Conservation (phyloP, 2,888 invertebrate species). For the Theodoxus fluviatilis region DNA sequence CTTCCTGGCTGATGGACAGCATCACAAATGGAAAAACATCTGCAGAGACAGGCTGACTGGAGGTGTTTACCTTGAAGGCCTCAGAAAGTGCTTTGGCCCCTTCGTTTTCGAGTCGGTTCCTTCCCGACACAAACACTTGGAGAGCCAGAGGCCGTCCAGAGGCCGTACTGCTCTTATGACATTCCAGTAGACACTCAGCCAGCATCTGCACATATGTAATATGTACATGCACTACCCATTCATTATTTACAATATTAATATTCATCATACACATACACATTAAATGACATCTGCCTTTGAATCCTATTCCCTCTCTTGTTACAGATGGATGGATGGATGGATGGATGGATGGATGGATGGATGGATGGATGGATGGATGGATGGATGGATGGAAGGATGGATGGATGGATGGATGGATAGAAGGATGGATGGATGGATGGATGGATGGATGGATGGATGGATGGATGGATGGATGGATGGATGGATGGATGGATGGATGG, state of each 20-base stretch:
- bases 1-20: not conserved
- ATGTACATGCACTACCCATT: not conserved
- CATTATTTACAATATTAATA: not conserved
- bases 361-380: no score
- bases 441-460: no score
- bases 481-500: no score
- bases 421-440: no score
- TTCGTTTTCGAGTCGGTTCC: conserved; percentile 93
- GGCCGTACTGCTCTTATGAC: conserved; percentile 69
- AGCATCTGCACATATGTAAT: conserved; percentile 70
- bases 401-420: no score
- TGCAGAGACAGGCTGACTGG: not conserved
- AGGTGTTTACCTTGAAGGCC: conserved; percentile 81
- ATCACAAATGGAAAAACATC: not conserved
- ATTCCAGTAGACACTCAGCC: conserved; percentile 78
- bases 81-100: conserved; percentile 85
- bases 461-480: no score
- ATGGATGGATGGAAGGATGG: no score
- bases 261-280: not conserved
- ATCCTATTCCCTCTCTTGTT: no score
- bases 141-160: conserved; percentile 77
- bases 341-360: no score
- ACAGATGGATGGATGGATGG: no score
- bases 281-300: no score
- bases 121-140: conserved; percentile 86